phyloP scores from a whole-genome alignment of 1,140 invertebrate species.

The Stratiolaelaps scimitus region DNA sequence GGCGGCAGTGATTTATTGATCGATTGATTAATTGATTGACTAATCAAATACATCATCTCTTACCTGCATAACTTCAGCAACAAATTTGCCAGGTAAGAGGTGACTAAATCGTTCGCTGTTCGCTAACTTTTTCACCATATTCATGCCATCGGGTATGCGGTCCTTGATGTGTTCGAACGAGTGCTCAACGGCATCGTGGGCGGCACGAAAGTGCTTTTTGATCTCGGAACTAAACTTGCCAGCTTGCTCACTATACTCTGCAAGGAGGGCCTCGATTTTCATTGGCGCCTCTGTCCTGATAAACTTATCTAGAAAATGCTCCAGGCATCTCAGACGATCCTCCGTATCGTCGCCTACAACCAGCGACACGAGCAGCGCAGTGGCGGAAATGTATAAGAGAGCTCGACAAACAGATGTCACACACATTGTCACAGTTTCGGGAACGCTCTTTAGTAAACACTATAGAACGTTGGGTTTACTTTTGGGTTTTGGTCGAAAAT shows the following conservation, averaged over 20 bases:
- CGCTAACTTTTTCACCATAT: not conserved
- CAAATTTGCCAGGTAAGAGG: not conserved
- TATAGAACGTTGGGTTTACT: too few relatives aligned
- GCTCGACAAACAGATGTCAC: too few relatives aligned
- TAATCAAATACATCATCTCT: not conserved
- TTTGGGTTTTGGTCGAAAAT: too few relatives aligned
- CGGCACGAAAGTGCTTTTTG: not conserved
- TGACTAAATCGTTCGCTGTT: not conserved
- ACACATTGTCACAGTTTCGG: too few relatives aligned
- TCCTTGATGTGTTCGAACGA: constrained; percentile 5
- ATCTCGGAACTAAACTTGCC: not conserved
- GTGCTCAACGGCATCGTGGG: not conserved
- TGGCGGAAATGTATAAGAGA: too few relatives aligned
- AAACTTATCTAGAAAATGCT: not conserved
- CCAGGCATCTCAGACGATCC: not conserved
- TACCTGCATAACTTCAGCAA: constrained; percentile 24
- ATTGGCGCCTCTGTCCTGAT: not conserved
- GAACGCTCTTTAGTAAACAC: too few relatives aligned
- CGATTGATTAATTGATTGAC: too few relatives aligned
- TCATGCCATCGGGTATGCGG: not conserved
- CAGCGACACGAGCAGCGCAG: not conserved
- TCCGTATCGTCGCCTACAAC: not conserved
- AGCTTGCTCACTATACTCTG: not conserved
- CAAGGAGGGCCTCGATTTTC: not conserved
- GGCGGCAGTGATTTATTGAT: too few relatives aligned